phyloP scores from a whole-genome alignment of 2,113 vertebrate species.

The Chloebia gouldiae region DNA sequence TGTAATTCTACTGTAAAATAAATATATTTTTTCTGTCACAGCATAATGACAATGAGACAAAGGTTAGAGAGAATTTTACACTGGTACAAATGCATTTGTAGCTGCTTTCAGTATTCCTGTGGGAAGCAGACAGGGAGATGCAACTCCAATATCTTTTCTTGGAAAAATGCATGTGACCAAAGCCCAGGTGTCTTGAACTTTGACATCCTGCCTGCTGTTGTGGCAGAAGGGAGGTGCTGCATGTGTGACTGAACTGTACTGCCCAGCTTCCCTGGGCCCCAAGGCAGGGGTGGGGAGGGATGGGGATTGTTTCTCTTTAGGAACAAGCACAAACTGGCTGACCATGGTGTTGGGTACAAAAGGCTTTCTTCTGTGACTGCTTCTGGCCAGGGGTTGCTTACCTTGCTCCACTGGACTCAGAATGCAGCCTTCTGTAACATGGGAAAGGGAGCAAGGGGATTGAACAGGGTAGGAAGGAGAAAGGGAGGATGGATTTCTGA shows the following conservation, averaged over 20 bases:
- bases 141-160: neutral
- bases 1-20: neutral
- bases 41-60: neutral
- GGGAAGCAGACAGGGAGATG: neutral
- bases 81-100: neutral
- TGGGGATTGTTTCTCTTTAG: neutral
- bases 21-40: neutral
- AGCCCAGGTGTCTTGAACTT: neutral
- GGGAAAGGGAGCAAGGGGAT: neutral
- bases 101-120: neutral
- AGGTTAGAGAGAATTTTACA: neutral
- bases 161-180: neutral
- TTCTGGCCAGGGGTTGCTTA: neutral
- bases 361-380: neutral
- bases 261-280: neutral
- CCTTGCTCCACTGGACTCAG: neutral
- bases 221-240: neutral
- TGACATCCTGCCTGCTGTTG: neutral
- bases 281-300: neutral
- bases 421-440: neutral
- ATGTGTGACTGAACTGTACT: fast-evolving
- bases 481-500: neutral
- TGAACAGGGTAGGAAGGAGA: neutral
- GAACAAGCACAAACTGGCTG: neutral
- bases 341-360: neutral